Base-by-base conservation (phyloP, 1,140 invertebrate genomes). In the Lasioglossum albipes region DNA sequence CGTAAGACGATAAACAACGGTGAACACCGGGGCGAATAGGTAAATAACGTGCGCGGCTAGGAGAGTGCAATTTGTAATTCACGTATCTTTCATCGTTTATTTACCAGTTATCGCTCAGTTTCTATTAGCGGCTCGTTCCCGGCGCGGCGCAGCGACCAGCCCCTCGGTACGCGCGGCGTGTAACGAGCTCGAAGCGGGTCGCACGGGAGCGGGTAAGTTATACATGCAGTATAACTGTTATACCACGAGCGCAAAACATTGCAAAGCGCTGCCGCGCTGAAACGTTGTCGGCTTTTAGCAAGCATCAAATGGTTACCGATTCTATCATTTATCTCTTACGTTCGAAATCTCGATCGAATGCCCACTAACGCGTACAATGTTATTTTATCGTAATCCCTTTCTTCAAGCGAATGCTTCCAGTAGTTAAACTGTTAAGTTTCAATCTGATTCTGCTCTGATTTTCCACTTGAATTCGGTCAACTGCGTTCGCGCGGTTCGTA, bases 31-130 rank as follows among this genome's bases (percentile, higher is more conserved):
- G 12, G 27, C n/a, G 75, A 75, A 68, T 75, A 27, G 65, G 69
- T 61, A 69, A 71, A 85, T 82, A 85, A 85, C 77, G 83, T 68
- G 73, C 13, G 31, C 42, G 45, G 79, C 27, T 82, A 31, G 79
- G 79, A 68, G 68, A 75, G 79, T 69, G 79, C 79, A 85, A 85
- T 85, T 85, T 85, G 84, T 85, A 84, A 78, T 75, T 73, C 83
- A 72, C 81, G 76, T 85, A 85, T 85, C 84, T 85, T 70, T 73
- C 76, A 82, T 71, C 83, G 72, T 73, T 80, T 85, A 85, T 84
- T 85, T 85, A 85, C 84, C 84, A 75, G 83, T 84, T 85, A 85
- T 85, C 84, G 84, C 84, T 85, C 83, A 82, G 79, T 82, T 75
- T 73, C 79, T 78, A 76, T 79, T 85, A 72, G 83, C 79, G 27